A percentile compares a stretch with the other conserved stretches of the same genome.
Conservation (phyloP, 1,140 invertebrate genomes). For the Drusus annulatus region DNA sequence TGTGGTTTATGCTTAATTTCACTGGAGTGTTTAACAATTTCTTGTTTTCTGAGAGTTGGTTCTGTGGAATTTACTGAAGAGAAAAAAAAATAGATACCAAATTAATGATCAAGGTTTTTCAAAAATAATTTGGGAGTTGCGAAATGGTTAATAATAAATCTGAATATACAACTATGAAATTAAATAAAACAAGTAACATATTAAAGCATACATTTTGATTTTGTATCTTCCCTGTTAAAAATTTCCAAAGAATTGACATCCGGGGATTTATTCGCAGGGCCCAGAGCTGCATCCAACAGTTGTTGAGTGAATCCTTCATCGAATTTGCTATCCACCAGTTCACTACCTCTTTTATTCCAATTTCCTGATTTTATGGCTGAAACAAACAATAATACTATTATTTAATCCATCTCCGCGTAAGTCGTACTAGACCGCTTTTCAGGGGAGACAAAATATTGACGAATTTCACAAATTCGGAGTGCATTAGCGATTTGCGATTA, state of each 20-base stretch:
- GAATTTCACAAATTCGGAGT: too few species aligned
- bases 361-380: conserved; percentile 18
- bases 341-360: conserved; percentile 13
- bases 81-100: too few species aligned
- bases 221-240: conserved; percentile 40
- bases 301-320: conserved; percentile 31
- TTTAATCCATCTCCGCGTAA: background rate
- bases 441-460: too few species aligned
- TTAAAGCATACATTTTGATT: conserved; percentile 19
- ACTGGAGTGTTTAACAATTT: background rate
- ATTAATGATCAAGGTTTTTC: too few species aligned
- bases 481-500: too few species aligned
- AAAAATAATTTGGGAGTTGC: too few species aligned
- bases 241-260: background rate
- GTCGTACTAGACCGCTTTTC: too few species aligned
- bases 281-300: conserved; percentile 22
- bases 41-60: background rate
- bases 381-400: conserved; percentile 21
- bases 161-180: too few species aligned
- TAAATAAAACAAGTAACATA: too few species aligned
- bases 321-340: background rate
- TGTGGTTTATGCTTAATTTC: background rate
- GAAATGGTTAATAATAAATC: too few species aligned
- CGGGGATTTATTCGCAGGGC: background rate
- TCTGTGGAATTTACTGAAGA: background rate